These are phyloP conservation scores for Macrosiphum euphorbiae DNA, from an alignment of 2,888 invertebrate species.

Conservation along the genomic window DNA sequence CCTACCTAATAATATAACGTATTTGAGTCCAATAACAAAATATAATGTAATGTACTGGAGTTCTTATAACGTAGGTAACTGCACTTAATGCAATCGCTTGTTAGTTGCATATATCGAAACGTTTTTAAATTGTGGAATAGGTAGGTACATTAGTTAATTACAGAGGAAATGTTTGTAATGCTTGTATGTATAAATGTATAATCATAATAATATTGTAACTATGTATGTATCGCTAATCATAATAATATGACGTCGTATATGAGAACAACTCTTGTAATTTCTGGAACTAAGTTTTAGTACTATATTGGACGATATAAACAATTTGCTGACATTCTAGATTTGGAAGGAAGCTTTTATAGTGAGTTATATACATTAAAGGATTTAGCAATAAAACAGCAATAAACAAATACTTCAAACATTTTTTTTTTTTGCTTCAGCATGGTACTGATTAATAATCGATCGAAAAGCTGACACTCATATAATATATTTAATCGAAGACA, in stretches of 20 bases:
- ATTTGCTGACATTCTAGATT: not conserved
- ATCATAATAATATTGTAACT: not conserved
- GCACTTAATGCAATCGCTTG: not conserved
- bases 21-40: not conserved
- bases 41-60: not conserved
- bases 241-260: not conserved
- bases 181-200: not conserved
- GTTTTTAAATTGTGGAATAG: not conserved
- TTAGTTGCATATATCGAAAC: not conserved
- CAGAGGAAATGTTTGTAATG: not conserved
- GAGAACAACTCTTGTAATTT: not conserved
- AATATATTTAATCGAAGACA: not conserved
- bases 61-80: not conserved
- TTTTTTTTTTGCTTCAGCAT: not conserved
- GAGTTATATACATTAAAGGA: no score
- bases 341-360: not conserved
- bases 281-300: not conserved
- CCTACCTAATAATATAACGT: not conserved
- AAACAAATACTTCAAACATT: not conserved
- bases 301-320: not conserved
- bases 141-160: not conserved
- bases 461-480: not conserved
- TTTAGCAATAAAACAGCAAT: no score
- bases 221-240: not conserved
- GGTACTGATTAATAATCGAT: not conserved